These are phyloP conservation scores for Gallirallus australis DNA, from an alignment of 2,797 vertebrate species.

Conservation along the genomic window DNA sequence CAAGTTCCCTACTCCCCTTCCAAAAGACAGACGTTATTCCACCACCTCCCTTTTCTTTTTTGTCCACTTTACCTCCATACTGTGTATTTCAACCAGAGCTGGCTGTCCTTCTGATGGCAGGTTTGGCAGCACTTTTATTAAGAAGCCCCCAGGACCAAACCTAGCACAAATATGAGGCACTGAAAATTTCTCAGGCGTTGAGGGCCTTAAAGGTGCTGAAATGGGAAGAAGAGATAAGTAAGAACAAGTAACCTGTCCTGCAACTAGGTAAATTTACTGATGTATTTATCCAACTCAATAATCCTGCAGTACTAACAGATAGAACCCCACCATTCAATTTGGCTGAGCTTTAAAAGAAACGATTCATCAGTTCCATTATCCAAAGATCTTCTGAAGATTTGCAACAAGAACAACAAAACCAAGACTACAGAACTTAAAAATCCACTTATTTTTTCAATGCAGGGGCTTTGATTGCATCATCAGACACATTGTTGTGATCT, in stretches of 20 bases:
- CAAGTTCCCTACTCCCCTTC: neutral
- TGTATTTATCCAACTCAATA: neutral
- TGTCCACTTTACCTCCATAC: slow-evolving; percentile 87
- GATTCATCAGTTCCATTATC: neutral
- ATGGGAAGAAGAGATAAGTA: neutral
- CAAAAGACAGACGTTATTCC: neutral
- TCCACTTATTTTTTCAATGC: neutral
- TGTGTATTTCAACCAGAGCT: slow-evolving; percentile 93
- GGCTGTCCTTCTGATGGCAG: slow-evolving; percentile 97
- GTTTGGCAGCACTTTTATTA: slow-evolving; percentile 92
- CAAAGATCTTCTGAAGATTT: neutral
- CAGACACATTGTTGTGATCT: neutral
- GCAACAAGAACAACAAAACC: neutral
- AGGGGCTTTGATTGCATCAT: neutral
- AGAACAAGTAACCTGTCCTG: neutral
- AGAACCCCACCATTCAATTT: neutral
- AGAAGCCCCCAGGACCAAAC: slow-evolving; percentile 93
- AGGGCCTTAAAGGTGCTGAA: slow-evolving; percentile 88
- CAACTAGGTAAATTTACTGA: neutral
- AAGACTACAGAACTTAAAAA: neutral
- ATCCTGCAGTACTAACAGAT: neutral
- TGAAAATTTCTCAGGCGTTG: slow-evolving; percentile 93
- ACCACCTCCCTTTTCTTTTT: neutral
- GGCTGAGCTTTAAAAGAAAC: neutral
- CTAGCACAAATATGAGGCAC: slow-evolving; percentile 92